Evolutionary conservation across 23 tunicate species (phyloP), one percentile per base, ranked within the genome.

Genomic region (Pegea sp.): DNA sequence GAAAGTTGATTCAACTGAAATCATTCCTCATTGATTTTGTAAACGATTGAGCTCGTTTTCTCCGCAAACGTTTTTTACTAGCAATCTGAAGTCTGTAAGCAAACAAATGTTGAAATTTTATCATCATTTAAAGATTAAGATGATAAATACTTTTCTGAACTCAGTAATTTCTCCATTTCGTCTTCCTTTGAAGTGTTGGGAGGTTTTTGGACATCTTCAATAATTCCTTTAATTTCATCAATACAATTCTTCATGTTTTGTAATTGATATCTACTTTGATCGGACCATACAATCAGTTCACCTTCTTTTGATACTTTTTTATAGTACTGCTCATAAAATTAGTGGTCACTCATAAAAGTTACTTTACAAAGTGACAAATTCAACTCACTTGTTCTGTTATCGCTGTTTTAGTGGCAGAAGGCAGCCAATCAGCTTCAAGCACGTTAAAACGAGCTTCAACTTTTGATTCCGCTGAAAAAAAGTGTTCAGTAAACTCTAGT

Each of bases 21-120:
- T n/a, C n/a, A n/a, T 29, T 28, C 38, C 93, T 52, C 93, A 81
- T 81, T 56, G 70, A 22, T 54, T 81, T 81, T 25, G 81, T 81
- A 32, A 31, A 66, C 25, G 70, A 42, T 4, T 55, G 48, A 54
- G 23, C 48, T 49, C 64, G 64, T 62, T 81, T 81, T 51, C 53
- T 66, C 32, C 42, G 57, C 46, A 81, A 52, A 30, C 93, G 31
- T 28, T 72, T 66, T 56, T 66, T 60, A 34, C 69, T 75, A 4
- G 80, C 79, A 24, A 53, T 56, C 19, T 72, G 70, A 25, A 81
- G 49, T 8, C 93, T 81, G 64, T 28, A n/a, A n/a, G n/a, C n/a
- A n/a, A n/a, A n/a, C n/a, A n/a, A n/a, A n/a, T n/a, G n/a, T n/a
- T n/a, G n/a, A n/a, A n/a, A n/a, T n/a, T n/a, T n/a, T n/a, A n/a